These are phyloP conservation scores for Tetragnatha versicolor DNA, from an alignment of 1,140 invertebrate genomes.

Conservation along the genomic window DNA sequence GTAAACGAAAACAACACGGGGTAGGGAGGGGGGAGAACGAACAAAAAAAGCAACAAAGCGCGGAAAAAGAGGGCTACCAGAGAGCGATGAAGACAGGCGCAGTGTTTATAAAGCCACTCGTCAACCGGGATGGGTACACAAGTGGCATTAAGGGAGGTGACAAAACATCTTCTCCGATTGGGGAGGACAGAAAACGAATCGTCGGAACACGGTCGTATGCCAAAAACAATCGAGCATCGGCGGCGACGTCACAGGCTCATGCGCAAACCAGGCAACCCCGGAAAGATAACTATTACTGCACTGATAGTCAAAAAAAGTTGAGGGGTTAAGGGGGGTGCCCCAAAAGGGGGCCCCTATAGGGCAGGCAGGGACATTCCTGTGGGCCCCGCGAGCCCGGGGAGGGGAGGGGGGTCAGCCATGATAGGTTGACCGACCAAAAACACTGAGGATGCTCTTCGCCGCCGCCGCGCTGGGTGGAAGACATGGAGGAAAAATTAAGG, in stretches of 20 bases:
- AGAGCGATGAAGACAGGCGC: background rate
- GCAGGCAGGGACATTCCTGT: slow-evolving; percentile 34
- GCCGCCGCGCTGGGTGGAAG: background rate
- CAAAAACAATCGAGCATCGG: background rate
- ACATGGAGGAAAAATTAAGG: background rate
- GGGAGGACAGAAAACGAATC: slow-evolving; percentile 2
- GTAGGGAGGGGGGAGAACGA: no score
- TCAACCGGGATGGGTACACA: background rate
- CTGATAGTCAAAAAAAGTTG: slow-evolving; percentile 26
- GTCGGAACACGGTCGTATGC: background rate
- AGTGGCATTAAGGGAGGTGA: slow-evolving; percentile 4
- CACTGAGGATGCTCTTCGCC: slow-evolving; percentile 17
- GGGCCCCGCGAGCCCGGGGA: slow-evolving; percentile 23
- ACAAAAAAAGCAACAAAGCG: no score
- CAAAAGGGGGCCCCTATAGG: slow-evolving; percentile 25
- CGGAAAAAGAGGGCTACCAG: background rate
- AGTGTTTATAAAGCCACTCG: slow-evolving; percentile 10
- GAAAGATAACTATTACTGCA: slow-evolving; percentile 48
- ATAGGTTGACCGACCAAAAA: slow-evolving; percentile 55
- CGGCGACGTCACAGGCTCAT: slow-evolving; percentile 38
- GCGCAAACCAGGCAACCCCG: slow-evolving; percentile 33
- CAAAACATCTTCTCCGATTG: slow-evolving; percentile 9
- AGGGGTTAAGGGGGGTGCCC: background rate
- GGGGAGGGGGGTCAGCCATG: slow-evolving; percentile 49
- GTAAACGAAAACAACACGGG: no score